A percentile compares a stretch with the other conserved stretches of the same genome.
phyloP scores from a whole-genome alignment of 2,113 vertebrate species.

The Merops nubicus region DNA sequence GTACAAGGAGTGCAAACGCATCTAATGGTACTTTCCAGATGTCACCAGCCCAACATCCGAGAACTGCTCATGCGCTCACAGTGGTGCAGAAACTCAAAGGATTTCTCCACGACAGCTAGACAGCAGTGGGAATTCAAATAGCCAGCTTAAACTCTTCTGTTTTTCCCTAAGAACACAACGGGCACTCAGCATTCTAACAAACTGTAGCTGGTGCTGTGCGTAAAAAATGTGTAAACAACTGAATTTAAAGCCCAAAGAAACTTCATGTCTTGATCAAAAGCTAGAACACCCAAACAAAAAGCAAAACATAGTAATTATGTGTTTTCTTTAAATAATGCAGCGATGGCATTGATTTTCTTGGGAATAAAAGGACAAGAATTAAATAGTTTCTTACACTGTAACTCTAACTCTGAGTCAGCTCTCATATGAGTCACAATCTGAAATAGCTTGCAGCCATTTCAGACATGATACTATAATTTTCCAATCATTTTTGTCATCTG shows the following conservation, averaged over 20 bases:
- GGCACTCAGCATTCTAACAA: neutral
- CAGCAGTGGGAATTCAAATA: neutral
- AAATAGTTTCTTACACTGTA: neutral
- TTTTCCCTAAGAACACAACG: neutral
- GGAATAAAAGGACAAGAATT: neutral
- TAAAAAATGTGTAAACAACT: neutral
- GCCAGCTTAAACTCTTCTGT: neutral
- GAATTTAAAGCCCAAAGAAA: neutral
- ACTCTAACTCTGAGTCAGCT: neutral
- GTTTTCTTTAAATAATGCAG: neutral
- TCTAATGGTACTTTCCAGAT: neutral
- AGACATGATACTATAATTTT: neutral
- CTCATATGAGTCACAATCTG: neutral
- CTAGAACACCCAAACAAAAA: neutral
- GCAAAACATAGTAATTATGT: neutral
- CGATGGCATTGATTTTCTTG: neutral
- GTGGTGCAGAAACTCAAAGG: neutral
- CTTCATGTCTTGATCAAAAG: neutral
- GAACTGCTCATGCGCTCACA: neutral
- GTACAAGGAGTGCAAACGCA: neutral
- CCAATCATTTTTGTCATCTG: neutral
- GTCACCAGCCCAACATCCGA: neutral
- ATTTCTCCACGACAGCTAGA: neutral
- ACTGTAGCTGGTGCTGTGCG: neutral
- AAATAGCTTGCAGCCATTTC: neutral